phyloP scores from a whole-genome alignment of 2,113 vertebrate genomes.

The Symphodus melops region DNA sequence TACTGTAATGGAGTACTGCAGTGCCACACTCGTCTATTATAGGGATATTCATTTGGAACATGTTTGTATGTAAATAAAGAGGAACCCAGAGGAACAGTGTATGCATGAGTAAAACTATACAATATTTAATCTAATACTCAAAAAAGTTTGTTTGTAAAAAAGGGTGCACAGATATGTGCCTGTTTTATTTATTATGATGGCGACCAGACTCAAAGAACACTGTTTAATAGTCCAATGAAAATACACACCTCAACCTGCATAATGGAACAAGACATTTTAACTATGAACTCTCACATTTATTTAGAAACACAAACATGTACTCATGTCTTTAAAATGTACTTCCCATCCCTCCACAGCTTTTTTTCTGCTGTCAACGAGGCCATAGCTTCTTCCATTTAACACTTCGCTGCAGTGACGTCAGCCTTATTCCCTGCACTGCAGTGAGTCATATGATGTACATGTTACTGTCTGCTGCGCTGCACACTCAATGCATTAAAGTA shows the following conservation, averaged over 20 bases:
- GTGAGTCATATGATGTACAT: constrained; percentile 64
- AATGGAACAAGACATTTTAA: background rate
- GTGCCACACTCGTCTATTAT: constrained; percentile 18
- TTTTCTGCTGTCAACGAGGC: constrained; percentile 12
- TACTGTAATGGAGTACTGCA: constrained; percentile 56
- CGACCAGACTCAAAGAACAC: background rate
- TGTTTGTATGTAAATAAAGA: constrained; percentile 11
- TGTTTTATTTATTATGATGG: background rate
- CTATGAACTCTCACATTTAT: background rate
- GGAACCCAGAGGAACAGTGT: background rate
- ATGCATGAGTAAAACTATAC: background rate
- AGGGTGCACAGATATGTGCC: background rate
- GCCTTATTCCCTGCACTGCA: constrained; percentile 65
- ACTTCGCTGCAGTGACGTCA: constrained; percentile 77
- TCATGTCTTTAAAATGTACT: background rate
- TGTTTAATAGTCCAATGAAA: background rate
- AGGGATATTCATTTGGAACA: constrained; percentile 34
- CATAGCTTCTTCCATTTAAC: constrained; percentile 52
- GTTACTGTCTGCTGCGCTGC: constrained; percentile 22
- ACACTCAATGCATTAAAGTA: constrained; percentile 12
- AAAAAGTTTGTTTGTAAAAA: background rate
- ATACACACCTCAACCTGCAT: background rate
- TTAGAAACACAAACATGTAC: background rate
- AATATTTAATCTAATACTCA: background rate
- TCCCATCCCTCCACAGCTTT: constrained; percentile 4